Base-by-base conservation (phyloP, 1,140 invertebrate genomes). In the silkworm (Bombyx mori) region DNA sequence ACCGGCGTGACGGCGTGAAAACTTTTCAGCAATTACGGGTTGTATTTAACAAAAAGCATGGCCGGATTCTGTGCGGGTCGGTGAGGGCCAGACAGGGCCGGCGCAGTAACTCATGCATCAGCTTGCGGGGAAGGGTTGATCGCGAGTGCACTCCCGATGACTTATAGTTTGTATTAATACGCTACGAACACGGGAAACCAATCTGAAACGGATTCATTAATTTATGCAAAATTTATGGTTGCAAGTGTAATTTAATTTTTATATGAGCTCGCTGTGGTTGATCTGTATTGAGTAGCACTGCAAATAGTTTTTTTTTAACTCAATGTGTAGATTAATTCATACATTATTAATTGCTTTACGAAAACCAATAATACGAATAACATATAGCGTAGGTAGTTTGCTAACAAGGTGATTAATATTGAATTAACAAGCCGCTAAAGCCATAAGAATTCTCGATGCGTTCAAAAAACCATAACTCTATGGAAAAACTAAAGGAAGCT, bases 21-120 rank as follows among this genome's bases (percentile, higher is more conserved):
- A 87, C 80, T 85, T 87, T 87, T 85, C 82, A 85, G 82, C 83
- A 84, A 85, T 87, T 86, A 86, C 74, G 77, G 77, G 71, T 82
- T 79, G 79, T 78, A 82, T 84, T 77, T 86, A 85, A 83, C 80
- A 82, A 85, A 86, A 86, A 82, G 75, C 74, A 66, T 71, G 67
- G 81, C 76, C 77, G 73, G 78, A 82, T 82, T 76, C 65, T 71
- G 76, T 72, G 70, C 62, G 70, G 68, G 73, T 69, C 69, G 64
- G 62, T 63, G 64, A 67, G 68, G 65, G 68, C 70, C 65, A 35
- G 26, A 35, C 26, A 35, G 26, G 67, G 58, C 63, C 67, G 68
- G 72, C 72, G 67, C 69, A 71, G 74, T 86, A 82, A 81, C 68
- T 86, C 81, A 86, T 83, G 83, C 82, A 84, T 84, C 81, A 86